These are phyloP conservation scores for Clusia tigrina DNA, from an alignment of 2,888 invertebrate species.

Conservation along the genomic window DNA sequence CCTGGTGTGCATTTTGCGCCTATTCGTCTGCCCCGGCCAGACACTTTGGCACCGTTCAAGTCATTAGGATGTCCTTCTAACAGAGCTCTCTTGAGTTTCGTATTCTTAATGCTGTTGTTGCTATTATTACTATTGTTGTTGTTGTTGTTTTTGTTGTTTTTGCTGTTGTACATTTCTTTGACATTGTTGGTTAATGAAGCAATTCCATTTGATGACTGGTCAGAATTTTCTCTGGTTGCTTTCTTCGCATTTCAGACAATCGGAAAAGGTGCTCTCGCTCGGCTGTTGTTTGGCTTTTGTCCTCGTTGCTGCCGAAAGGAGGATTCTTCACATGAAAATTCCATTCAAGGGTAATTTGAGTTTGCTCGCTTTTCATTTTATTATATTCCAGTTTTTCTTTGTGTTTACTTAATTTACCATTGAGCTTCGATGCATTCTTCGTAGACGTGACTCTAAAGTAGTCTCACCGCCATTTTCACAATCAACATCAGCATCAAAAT, in stretches of 20 bases:
- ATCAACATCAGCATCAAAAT: too few relatives aligned
- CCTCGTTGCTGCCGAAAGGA: neutral
- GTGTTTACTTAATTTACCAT: too few relatives aligned
- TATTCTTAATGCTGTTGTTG: neutral
- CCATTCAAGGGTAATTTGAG: too few relatives aligned
- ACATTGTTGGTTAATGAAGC: constrained; percentile 27
- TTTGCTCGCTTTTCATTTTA: too few relatives aligned
- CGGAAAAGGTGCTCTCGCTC: too few relatives aligned
- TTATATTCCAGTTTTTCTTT: too few relatives aligned
- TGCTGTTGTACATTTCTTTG: constrained; percentile 8
- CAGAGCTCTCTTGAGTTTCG: neutral
- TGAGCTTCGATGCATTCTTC: too few relatives aligned
- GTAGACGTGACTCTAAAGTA: too few relatives aligned
- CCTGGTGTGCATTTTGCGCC: constrained; percentile 1
- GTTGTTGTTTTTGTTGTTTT: constrained; percentile 4
- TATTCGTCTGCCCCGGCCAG: constrained; percentile 21
- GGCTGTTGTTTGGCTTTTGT: too few relatives aligned
- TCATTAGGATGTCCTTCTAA: neutral
- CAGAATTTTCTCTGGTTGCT: constrained; percentile 20
- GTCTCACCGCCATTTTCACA: too few relatives aligned
- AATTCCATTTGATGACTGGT: constrained; percentile 29
- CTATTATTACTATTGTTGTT: neutral
- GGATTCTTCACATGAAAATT: neutral
- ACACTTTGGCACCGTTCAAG: constrained; percentile 27
- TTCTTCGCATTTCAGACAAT: too few relatives aligned